Evolutionary conservation across 2,888 invertebrate genomes (phyloP).

Genomic region (Ceratothoa steindachneri): DNA sequence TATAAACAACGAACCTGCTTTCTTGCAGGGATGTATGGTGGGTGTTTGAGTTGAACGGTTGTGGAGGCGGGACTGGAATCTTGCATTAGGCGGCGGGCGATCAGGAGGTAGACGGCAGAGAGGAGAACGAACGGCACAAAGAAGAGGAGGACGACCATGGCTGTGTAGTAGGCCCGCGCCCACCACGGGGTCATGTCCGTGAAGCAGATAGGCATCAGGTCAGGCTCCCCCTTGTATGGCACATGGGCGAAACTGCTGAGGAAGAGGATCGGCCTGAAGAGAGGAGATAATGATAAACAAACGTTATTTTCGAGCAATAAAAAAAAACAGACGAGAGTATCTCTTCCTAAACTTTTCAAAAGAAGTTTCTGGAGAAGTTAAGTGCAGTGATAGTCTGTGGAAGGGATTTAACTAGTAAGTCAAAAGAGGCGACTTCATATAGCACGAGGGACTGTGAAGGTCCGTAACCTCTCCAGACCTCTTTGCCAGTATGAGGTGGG

Average conservation of each 20-base stretch:
- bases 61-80: neutral
- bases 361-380: too few species aligned
- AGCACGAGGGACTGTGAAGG: too few species aligned
- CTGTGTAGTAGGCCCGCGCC: constrained; percentile 16
- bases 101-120: neutral
- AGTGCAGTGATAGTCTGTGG: too few species aligned
- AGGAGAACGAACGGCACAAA: neutral
- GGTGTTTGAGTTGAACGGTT: neutral
- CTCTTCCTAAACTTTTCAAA: too few species aligned
- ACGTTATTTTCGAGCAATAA: too few species aligned
- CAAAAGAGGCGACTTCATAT: too few species aligned
- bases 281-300: too few species aligned
- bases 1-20: neutral
- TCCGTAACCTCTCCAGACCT: too few species aligned
- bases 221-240: constrained; percentile 18
- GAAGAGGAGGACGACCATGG: neutral
- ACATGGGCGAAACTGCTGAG: constrained; percentile 21
- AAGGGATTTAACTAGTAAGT: too few species aligned
- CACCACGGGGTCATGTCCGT: constrained; percentile 29
- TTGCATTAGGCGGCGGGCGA: neutral
- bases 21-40: neutral
- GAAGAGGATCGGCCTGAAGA: constrained; percentile 27
- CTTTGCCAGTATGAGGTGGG: too few species aligned
- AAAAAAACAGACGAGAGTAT: too few species aligned
- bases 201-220: constrained; percentile 24